Percentiles rank a stretch among this genome's conserved stretches.
Conservation (phyloP, 2,888 invertebrate genomes). For the Polydrusus cervinus region DNA sequence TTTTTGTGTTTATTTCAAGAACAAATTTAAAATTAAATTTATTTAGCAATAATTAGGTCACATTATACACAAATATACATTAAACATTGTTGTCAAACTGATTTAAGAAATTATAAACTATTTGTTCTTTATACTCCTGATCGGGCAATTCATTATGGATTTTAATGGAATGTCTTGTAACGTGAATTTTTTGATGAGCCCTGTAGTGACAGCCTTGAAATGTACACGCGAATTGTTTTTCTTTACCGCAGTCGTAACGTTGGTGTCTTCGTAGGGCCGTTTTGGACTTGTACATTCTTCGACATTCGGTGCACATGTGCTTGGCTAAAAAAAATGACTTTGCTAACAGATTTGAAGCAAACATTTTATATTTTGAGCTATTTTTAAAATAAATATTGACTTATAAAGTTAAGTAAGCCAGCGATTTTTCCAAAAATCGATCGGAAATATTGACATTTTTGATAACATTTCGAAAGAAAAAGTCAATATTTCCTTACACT, state of each 20-base stretch:
- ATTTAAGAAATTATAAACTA: conserved; percentile 18
- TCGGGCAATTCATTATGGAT: background rate
- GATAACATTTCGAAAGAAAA: no score
- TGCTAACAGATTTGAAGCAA: no score
- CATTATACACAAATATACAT: background rate
- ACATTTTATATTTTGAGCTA: no score
- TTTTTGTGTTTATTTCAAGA: no score
- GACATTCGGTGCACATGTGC: conserved; percentile 10
- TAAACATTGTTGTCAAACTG: background rate
- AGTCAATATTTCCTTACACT: no score
- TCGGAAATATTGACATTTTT: no score
- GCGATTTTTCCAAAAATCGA: no score
- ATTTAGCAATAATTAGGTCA: no score
- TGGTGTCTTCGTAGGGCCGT: conserved; percentile 31
- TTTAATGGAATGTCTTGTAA: conserved; percentile 8
- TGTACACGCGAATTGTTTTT: conserved; percentile 66
- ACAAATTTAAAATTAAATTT: background rate
- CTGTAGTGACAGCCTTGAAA: conserved; percentile 46
- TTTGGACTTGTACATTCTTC: conserved; percentile 29
- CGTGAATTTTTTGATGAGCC: conserved; percentile 36
- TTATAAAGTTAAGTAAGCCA: no score
- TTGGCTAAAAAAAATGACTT: background rate
- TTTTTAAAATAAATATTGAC: no score
- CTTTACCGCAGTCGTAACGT: conserved; percentile 38
- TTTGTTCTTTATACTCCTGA: background rate